phyloP scores from a whole-genome alignment of 2,797 vertebrate genomes.

The Enoplosus armatus region DNA sequence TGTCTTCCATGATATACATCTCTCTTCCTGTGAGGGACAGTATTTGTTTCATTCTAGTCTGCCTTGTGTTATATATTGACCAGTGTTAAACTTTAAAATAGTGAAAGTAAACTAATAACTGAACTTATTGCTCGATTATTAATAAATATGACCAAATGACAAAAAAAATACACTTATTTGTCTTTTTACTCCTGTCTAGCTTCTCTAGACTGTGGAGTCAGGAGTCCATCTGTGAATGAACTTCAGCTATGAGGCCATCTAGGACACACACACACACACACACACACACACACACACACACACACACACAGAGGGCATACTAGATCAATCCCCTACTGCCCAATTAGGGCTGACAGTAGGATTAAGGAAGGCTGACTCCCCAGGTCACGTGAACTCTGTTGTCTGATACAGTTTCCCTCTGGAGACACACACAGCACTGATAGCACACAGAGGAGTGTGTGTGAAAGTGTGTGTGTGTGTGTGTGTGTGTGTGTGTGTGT shows the following conservation, averaged over 20 bases:
- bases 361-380: constrained; percentile 82
- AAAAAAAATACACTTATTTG: background rate
- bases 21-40: background rate
- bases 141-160: background rate
- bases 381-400: constrained; percentile 79
- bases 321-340: constrained; percentile 79
- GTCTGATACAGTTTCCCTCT: constrained; percentile 80
- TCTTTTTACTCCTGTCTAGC: background rate
- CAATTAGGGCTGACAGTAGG: constrained; percentile 86
- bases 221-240: constrained; percentile 51
- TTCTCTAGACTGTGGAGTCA: constrained; percentile 18
- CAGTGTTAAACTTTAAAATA: background rate
- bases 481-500: constrained; percentile 25
- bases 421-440: constrained; percentile 72
- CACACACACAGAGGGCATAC: constrained; percentile 46
- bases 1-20: background rate
- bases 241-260: constrained; percentile 45
- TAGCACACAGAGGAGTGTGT: constrained; percentile 65
- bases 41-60: background rate
- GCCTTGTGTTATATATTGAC: background rate
- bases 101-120: background rate
- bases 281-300: constrained; percentile 29
- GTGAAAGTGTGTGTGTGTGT: constrained; percentile 9
- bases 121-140: background rate
- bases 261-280: constrained; percentile 6